Evolutionary conservation across 2,113 vertebrate genomes (phyloP).

Genomic region (Indri indri): DNA sequence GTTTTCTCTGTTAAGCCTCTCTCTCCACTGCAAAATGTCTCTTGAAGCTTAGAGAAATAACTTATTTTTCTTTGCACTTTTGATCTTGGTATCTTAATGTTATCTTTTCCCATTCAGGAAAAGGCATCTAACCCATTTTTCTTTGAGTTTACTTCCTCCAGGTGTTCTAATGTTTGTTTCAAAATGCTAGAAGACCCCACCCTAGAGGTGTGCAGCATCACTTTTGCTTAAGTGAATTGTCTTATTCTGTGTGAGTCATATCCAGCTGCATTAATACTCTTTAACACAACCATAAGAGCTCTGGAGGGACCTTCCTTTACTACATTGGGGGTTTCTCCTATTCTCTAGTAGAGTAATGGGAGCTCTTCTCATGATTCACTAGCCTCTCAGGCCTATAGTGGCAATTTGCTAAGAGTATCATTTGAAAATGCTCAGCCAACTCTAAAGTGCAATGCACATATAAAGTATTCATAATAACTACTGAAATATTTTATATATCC

Average conservation of each 20-base stretch:
- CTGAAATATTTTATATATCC: not conserved
- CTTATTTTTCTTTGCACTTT: not conserved
- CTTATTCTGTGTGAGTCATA: not conserved
- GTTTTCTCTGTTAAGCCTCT: not conserved
- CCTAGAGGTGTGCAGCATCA: not conserved
- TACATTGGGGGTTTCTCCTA: not conserved
- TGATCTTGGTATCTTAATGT: not conserved
- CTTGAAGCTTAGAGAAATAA: not conserved
- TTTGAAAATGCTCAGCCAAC: not conserved
- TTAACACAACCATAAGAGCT: not conserved
- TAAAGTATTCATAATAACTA: not conserved
- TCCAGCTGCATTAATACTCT: not conserved
- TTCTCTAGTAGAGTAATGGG: not conserved
- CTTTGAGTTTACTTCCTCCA: not conserved
- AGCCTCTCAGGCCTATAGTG: not conserved
- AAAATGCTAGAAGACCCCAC: not conserved
- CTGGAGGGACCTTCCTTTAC: no score
- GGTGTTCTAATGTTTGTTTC: not conserved
- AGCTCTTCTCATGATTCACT: not conserved
- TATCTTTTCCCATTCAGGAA: not conserved
- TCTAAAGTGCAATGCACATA: not conserved
- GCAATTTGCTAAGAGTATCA: not conserved
- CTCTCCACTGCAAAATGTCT: not conserved
- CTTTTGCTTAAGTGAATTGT: not conserved
- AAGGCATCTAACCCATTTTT: not conserved